Evolutionary conservation across 2,888 invertebrate species (phyloP).

Genomic region (Artemia sinica): DNA sequence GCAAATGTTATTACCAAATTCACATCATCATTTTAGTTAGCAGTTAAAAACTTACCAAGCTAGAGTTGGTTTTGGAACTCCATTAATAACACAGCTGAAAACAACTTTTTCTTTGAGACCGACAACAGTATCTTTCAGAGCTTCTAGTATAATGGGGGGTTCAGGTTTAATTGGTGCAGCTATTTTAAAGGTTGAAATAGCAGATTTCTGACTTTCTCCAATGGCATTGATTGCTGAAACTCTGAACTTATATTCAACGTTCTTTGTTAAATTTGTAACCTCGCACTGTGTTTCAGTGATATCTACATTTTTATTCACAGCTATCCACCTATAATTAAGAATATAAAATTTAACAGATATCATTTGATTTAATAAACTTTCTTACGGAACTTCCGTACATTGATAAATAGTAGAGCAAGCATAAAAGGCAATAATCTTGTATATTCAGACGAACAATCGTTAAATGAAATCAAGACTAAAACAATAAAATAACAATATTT

Average conservation of each 20-base stretch:
- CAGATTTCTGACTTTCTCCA: slow-evolving; percentile 41
- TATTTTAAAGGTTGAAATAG: slow-evolving; percentile 39
- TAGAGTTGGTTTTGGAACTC: slow-evolving; percentile 53
- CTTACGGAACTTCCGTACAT: no score
- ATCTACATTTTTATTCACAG: slow-evolving; percentile 38
- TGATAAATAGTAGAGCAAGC: no score
- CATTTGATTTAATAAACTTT: not conserved
- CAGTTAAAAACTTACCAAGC: slow-evolving; percentile 39
- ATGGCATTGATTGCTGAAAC: slow-evolving; percentile 57
- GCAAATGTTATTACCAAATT: no score
- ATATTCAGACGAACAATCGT: not conserved
- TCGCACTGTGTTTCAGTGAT: slow-evolving; percentile 46
- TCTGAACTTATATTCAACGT: slow-evolving; percentile 51
- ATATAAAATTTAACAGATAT: slow-evolving; percentile 18
- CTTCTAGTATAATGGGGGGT: slow-evolving; percentile 48
- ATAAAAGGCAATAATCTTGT: not conserved
- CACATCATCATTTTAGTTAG: no score
- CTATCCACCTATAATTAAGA: slow-evolving; percentile 42
- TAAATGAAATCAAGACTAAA: not conserved
- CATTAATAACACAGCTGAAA: slow-evolving; percentile 55
- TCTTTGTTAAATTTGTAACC: slow-evolving; percentile 43
- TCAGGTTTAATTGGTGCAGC: slow-evolving; percentile 39
- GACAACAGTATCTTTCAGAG: slow-evolving; percentile 46
- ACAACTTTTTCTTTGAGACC: slow-evolving; percentile 48
- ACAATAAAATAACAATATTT: no score